Evolutionary conservation across 1,140 invertebrate species (phyloP), one percentile per base, ranked within the genome.

Genomic region (Ceratitis capitata): DNA sequence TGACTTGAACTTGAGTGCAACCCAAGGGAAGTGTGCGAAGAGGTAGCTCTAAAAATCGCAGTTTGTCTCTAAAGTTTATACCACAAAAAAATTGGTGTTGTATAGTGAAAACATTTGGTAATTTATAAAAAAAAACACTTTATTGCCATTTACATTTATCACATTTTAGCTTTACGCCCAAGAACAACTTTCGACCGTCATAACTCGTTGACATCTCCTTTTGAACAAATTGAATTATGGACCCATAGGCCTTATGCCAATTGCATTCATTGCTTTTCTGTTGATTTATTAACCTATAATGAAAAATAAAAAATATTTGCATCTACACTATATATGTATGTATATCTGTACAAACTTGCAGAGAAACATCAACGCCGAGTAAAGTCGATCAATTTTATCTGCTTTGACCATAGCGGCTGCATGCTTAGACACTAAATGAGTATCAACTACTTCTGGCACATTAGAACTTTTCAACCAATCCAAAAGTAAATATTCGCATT

Each of bases 211-310:
- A 2, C 85, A 93, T 92, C 42, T 87, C 88, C 83, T 91, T 87
- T 86, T 93, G 92, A 12, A 91, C 86, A 19, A 83, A 83, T 58
- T 91, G 88, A 0, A 92, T 85, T 23, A 93, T 89, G 23, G 61
- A 82, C 32, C 85, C 86, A 86, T 92, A 93, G 6, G 90, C 90
- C 23, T 87, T 64, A 85, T 92, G 91, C 92, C 92, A 93, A n/a
- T 85, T 42, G 84, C 88, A 90, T 86, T 86, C 69, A 45, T 42
- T 49, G 23, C 84, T 85, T 88, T 88, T 85, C 88, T 88, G 58
- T 85, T 85, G 23, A 87, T 84, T 78, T 90, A 85, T 89, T 87
- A 87, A 86, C 85, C 92, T 92, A 51, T 29, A 88, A 89, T 64
- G 82, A 51, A 87, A 78, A 78, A 78, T 78, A 14, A 45, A 14